These are phyloP conservation scores for Conus betulinus DNA, from an alignment of 1,140 invertebrate species.

Conservation along the genomic window DNA sequence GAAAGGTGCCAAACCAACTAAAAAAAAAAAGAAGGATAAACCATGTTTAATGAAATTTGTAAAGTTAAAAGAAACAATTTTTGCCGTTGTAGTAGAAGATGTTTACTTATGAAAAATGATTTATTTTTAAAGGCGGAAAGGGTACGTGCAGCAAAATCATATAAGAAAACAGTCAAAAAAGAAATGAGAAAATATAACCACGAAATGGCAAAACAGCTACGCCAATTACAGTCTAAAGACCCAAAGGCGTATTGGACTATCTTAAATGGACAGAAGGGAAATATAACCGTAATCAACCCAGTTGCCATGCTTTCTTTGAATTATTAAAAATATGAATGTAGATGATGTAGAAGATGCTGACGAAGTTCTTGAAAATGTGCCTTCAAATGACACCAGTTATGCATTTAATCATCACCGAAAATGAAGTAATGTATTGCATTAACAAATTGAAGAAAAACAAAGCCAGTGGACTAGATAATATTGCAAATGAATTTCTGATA, in stretches of 20 bases:
- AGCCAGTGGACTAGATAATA: conserved; percentile 4
- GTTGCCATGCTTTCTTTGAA: background rate
- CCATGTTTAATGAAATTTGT: conserved; percentile 4
- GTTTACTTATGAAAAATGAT: too few species aligned
- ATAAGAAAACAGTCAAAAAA: background rate
- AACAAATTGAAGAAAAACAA: background rate
- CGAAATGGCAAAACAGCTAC: background rate
- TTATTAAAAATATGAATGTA: conserved; percentile 7
- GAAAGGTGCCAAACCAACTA: background rate
- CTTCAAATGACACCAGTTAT: background rate
- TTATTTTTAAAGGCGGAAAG: background rate
- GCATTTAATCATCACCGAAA: background rate
- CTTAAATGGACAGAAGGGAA: background rate
- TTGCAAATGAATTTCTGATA: background rate
- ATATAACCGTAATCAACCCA: background rate
- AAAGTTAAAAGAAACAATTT: background rate
- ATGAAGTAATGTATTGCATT: background rate
- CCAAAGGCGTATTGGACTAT: background rate
- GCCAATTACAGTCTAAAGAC: background rate
- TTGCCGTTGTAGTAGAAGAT: background rate
- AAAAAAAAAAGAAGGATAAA: background rate
- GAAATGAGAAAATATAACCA: background rate
- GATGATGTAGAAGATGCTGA: background rate
- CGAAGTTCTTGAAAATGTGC: background rate
- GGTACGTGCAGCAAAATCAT: background rate